Evolutionary conservation across 2,113 vertebrate species (phyloP), one percentile per base, ranked within the genome.

Genomic region (Nanger granti): DNA sequence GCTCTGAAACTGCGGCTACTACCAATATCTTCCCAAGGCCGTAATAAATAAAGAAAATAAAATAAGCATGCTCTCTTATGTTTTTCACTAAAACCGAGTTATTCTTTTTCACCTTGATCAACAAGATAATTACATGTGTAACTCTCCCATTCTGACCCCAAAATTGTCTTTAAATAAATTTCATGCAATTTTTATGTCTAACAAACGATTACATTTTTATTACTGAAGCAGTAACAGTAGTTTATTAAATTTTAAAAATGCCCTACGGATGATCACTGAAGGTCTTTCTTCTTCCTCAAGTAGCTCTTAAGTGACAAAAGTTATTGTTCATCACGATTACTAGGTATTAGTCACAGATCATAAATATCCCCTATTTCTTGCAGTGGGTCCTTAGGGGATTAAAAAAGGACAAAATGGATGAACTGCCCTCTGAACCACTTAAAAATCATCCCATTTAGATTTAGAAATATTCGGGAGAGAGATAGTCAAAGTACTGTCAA

Each of bases 101-200:
- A 91, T 79, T 95, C 66, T 86, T 92, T 95, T 97, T 95, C 76
- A 97, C 83, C 44, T 97, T 89, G 76, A 97, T 89, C 92, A 95
- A 97, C 31, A 94, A 24, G 79, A 93, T 88, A 89, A 95, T 97
- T 91, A 93, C 34, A 89, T 29, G 69, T 90, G 29, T 59, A 95
- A 95, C 52, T 95, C 41, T 62, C 59, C 37, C 85, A 60, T 79
- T 93, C 31, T 92, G 47, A 87, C 6, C 59, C 34, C 59, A 49
- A 94, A 94, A 96, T 57, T 57, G 41, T 57, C 87, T 92, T 97
- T 69, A 73, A 83, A 89, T 86, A 95, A 95, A 97, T 93, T 92
- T 94, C 93, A 90, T 82, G 79, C n/a, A 95, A 97, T 95, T 98
- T 98, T 92, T 97, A 94, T 96, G 93, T 91, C 82, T 94, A 98